Conservation (phyloP, 2,113 vertebrate species). For the Pangasianodon hypophthalmus region DNA sequence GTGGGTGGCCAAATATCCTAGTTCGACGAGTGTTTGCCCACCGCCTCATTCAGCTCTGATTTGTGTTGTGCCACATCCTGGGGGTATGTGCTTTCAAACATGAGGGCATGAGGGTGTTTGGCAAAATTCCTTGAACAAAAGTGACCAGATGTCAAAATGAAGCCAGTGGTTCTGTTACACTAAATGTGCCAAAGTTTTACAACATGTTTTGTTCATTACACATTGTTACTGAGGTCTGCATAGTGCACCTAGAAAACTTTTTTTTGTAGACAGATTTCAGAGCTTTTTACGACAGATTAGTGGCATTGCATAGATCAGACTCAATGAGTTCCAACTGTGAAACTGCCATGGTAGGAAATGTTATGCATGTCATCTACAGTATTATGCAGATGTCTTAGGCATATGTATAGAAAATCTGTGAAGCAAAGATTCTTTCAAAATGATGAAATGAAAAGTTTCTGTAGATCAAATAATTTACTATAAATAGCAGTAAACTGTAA, state of each 20-base stretch:
- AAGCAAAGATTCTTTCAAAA: neutral
- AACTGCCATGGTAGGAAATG: neutral
- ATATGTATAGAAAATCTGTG: neutral
- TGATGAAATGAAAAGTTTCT: neutral
- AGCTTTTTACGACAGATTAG: neutral
- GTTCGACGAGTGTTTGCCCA: neutral
- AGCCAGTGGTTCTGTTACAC: neutral
- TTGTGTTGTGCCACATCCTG: neutral
- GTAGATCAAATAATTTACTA: neutral
- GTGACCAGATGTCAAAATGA: no score
- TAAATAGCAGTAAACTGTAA: neutral
- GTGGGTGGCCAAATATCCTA: neutral
- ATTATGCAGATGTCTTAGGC: neutral
- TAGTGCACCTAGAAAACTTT: neutral
- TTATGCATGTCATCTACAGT: constrained; percentile 1
- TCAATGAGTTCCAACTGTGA: neutral
- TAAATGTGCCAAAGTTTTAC: neutral
- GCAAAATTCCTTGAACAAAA: neutral
- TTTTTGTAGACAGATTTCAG: neutral
- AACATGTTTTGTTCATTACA: neutral
- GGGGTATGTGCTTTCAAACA: neutral
- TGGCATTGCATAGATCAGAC: neutral
- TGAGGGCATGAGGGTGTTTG: neutral
- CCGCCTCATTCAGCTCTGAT: neutral
- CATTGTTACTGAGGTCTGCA: neutral